Evolutionary conservation across 1,140 invertebrate species (phyloP).

Genomic region (Antheraea mylitta): DNA sequence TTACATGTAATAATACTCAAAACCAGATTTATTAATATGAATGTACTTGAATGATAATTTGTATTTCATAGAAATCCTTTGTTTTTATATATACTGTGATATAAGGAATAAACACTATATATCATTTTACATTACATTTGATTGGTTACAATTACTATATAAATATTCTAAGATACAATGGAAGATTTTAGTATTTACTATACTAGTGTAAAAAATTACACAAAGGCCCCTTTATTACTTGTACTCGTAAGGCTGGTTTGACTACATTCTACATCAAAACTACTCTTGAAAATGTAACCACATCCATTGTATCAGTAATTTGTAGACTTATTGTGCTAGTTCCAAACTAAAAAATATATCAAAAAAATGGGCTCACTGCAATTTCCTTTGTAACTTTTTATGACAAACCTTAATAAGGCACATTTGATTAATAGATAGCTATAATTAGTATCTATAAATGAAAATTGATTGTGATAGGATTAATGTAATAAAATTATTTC

Average conservation of each 20-base stretch:
- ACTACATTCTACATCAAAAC: background rate
- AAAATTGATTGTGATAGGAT: too few relatives aligned
- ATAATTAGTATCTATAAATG: too few relatives aligned
- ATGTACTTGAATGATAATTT: too few relatives aligned
- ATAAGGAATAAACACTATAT: background rate
- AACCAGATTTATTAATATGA: background rate
- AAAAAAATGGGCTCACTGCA: too few relatives aligned
- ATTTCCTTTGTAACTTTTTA: too few relatives aligned
- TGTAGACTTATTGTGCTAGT: background rate
- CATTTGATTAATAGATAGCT: too few relatives aligned
- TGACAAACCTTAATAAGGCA: too few relatives aligned
- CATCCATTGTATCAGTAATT: background rate
- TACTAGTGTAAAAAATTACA: conserved; percentile 39
- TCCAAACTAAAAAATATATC: too few relatives aligned
- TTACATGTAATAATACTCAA: background rate
- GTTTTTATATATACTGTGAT: background rate
- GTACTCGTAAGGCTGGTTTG: conserved; percentile 18
- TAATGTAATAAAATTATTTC: too few relatives aligned
- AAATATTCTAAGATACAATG: conserved; percentile 45
- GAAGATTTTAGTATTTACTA: conserved; percentile 40
- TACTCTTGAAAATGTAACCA: background rate
- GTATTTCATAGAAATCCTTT: background rate
- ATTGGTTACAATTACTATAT: conserved; percentile 8
- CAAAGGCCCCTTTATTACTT: conserved; percentile 62
- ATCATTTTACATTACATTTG: background rate